These are phyloP conservation scores for Hyaena hyaena DNA, from an alignment of 2,113 vertebrate species.

Conservation along the genomic window DNA sequence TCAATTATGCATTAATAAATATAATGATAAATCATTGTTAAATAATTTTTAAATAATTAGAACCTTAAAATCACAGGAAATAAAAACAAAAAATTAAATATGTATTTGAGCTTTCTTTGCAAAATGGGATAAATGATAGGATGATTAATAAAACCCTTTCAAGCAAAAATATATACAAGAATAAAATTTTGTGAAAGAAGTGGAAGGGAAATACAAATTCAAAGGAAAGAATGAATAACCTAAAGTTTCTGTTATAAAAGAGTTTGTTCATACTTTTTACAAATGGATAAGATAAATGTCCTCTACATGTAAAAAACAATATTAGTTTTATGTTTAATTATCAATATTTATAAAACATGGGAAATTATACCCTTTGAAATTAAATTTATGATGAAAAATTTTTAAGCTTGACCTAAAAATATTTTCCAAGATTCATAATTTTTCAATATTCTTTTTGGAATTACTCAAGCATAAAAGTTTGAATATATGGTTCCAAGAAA, in stretches of 20 bases:
- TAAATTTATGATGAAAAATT: neutral
- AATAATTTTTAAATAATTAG: neutral
- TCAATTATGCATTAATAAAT: neutral
- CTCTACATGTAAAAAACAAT: neutral
- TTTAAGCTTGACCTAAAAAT: neutral
- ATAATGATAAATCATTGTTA: neutral
- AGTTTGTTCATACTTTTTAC: neutral
- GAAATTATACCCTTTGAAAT: neutral
- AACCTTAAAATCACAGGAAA: neutral
- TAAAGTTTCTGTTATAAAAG: neutral
- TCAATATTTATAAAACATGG: neutral
- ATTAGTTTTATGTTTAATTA: neutral
- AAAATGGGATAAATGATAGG: neutral
- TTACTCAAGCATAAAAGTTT: neutral
- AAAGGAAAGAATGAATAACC: neutral
- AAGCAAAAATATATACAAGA: neutral
- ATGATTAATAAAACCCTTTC: neutral
- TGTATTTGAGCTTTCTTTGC: neutral
- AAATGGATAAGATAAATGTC: neutral
- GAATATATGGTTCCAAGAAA: neutral
- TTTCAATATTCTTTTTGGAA: neutral
- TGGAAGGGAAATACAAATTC: neutral
- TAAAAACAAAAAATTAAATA: neutral
- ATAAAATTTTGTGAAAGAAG: neutral
- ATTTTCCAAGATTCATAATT: neutral